These are phyloP conservation scores for Stomatorhinus ivindoensis DNA, from an alignment of 2,113 vertebrate species.

Conservation along the genomic window DNA sequence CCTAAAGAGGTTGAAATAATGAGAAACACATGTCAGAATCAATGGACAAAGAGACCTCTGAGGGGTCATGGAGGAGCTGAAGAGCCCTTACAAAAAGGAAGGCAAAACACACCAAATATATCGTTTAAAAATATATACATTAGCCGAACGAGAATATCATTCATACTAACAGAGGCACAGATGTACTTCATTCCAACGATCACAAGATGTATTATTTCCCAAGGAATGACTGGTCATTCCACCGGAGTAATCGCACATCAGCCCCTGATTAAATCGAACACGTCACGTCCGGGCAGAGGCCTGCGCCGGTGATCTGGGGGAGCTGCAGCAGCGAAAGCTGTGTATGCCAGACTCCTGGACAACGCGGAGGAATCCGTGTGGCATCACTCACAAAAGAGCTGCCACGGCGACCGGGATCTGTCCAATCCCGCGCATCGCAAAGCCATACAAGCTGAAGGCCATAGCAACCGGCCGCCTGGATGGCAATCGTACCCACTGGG, in stretches of 20 bases:
- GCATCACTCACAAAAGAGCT: conserved; percentile 23
- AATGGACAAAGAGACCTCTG: background rate
- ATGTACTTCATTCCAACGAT: background rate
- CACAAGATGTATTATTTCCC: background rate
- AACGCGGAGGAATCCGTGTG: conserved; percentile 13
- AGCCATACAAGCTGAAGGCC: background rate
- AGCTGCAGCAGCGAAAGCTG: conserved; percentile 8
- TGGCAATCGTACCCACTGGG: background rate
- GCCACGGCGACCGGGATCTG: conserved; percentile 20
- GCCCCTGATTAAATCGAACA: conserved; percentile 4
- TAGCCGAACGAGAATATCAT: background rate
- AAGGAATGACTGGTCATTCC: background rate
- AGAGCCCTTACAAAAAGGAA: background rate
- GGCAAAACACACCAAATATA: background rate
- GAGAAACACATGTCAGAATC: background rate
- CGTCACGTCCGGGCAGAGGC: conserved; percentile 37
- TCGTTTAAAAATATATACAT: background rate
- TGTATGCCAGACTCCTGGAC: conserved; percentile 19
- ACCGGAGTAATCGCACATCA: background rate
- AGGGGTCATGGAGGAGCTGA: background rate
- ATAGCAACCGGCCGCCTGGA: background rate
- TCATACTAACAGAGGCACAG: background rate
- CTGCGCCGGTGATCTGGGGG: conserved; percentile 28
- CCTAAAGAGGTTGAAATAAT: background rate
- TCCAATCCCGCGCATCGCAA: background rate